Base-by-base conservation (phyloP, 2,113 vertebrate species). In the Pristiophorus japonicus region DNA sequence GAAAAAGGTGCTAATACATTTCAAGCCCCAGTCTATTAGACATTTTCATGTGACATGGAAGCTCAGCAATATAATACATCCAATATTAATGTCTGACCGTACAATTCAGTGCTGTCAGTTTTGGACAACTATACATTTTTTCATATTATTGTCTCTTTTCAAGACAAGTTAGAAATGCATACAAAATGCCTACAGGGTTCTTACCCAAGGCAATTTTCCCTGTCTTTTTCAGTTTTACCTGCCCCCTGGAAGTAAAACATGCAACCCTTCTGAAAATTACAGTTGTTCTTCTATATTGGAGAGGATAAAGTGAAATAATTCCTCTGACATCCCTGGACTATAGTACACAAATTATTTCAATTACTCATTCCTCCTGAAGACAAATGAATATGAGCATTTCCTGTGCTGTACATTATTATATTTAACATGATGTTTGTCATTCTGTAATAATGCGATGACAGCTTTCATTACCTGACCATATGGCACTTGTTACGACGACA, bases 211-310 rank as follows among this genome's bases (percentile, higher is more conserved):
- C 97, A 97, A 97, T 96, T 97, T 96, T 96, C 96, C 81, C 92
- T 96, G 96, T 97, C 97, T 97, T 98, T 97, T 97, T 96, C 97
- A 97, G 96, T 96, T 97, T 96, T 96, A 96, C 96, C 96, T 97
- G 97, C 97, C 97, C 96, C 97, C 73, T 97, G 96, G 97, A 97
- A 97, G 96, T 96, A 97, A 97, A 97, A 97, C 97, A 97, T 95
- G 97, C 97, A 97, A 97, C 95, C 97, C 97, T 97, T 98, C 97
- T 98, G 98, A 97, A 98, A 98, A 98, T 98, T 98, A 98, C 96
- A 97, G 45, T 95, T 38, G 18, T 94, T 96, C 96, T 97, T 96
- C 95, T 87, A 96, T 97, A 97, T 97, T 96, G 97, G 66, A 97
- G 97, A 97, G 97, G 96, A 98, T 98, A 97, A 97, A 95, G 96